Evolutionary conservation across 2,797 vertebrate genomes (phyloP), one percentile per base, ranked within the genome.

Genomic region (Anolis apletophallus): DNA sequence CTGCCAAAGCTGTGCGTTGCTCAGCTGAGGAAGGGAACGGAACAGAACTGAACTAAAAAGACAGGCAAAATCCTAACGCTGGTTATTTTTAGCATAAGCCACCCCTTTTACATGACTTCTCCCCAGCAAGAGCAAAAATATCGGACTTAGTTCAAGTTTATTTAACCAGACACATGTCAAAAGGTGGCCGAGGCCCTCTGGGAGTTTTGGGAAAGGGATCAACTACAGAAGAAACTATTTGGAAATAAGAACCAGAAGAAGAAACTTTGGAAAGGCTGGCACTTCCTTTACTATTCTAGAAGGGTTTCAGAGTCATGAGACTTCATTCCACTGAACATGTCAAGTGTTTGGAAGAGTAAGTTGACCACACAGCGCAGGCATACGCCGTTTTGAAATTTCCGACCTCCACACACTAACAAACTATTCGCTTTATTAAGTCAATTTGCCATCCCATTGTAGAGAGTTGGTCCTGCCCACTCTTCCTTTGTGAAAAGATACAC

Each of bases 21-120:
- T 69, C 12, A 16, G 54, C 17, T 8, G 17, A 59, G 59, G 0
- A 9, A 16, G 84, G 19, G 21, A 68, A 67, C 72, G 64, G 5
- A 0, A 73, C 90, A 80, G 86, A 79, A 2, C 32, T 36, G 21
- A 72, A 34, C 87, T 67, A 29, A 3, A 36, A 17, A 36, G 32
- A 16, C 80, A 78, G 83, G 57, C 76, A 6, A 64, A 0, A 2
- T 87, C 79, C 80, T 86, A 87, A 36, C 17, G 5, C 0, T 1
- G 61, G 21, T 5, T 91, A 89, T 93, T 94, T 93, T 92, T 86
- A 87, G 83, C 85, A 17, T 0, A 0, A 8, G 46, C 46, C 26
- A 5, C 6, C 29, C 50, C 23, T 19, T 34, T n/a, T 14, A 55
- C 3, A 17, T 11, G 16, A 54, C 2, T 54, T 12, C 55, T 79